These are phyloP conservation scores for Enteromius argenteus DNA, from an alignment of 2,797 vertebrate species.

Conservation along the genomic window DNA sequence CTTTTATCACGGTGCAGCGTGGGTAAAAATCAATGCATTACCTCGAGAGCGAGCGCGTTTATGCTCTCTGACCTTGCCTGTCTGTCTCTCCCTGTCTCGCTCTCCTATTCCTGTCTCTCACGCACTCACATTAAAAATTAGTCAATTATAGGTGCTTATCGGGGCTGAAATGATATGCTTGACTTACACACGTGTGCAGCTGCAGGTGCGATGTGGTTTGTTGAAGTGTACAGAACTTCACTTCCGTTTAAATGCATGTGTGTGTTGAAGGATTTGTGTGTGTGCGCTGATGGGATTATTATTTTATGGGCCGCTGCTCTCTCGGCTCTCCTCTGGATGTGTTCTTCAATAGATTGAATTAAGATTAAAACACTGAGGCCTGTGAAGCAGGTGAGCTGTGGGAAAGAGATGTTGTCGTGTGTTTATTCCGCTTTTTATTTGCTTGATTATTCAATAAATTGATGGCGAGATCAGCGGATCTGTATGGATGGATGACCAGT, in stretches of 20 bases:
- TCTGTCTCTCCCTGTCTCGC: conserved; percentile 2
- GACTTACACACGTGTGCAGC: conserved; percentile 35
- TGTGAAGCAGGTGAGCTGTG: conserved; percentile 68
- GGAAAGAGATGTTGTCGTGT: conserved; percentile 76
- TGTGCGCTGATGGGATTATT: conserved; percentile 72
- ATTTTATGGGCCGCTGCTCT: conserved; percentile 80
- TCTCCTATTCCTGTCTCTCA: conserved; percentile 2
- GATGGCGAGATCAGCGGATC: conserved; percentile 64
- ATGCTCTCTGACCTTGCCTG: conserved; percentile 68
- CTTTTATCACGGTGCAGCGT: conserved; percentile 45
- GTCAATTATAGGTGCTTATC: conserved; percentile 51
- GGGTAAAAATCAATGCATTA: conserved; percentile 36
- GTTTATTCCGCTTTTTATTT: conserved; percentile 74
- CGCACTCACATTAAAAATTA: conserved; percentile 39
- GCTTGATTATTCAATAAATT: conserved; percentile 70
- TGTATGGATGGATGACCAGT: conserved; percentile 60
- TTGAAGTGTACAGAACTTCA: conserved; percentile 25
- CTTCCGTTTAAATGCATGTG: conserved; percentile 51
- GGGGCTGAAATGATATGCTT: conserved; percentile 27
- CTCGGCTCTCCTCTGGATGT: conserved; percentile 74
- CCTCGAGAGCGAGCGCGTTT: conserved; percentile 60
- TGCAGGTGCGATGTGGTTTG: conserved; percentile 43
- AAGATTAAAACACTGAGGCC: conserved; percentile 79
- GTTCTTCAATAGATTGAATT: conserved; percentile 81
- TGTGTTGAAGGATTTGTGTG: conserved; percentile 29